phyloP scores from a whole-genome alignment of 2,113 vertebrate species.

The Astur gentilis region DNA sequence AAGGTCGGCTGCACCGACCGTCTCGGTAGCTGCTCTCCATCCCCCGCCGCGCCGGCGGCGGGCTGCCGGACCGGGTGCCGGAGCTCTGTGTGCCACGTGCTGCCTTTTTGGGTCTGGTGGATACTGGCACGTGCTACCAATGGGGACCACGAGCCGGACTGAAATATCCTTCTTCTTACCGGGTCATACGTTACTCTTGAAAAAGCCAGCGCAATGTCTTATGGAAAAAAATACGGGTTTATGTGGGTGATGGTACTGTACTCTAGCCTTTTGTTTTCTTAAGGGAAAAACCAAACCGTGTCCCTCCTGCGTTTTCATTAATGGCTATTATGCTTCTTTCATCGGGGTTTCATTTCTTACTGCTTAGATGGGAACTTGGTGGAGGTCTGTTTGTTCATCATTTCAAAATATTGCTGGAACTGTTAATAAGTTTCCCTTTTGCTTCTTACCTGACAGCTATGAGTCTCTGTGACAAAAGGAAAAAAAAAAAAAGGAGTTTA shows the following conservation, averaged over 20 bases:
- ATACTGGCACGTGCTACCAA: not conserved
- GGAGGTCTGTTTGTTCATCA: not conserved
- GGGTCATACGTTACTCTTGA: not conserved
- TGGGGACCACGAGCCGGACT: not conserved
- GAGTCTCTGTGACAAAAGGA: not conserved
- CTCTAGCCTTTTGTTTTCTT: not conserved
- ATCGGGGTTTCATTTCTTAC: not conserved
- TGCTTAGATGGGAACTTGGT: not conserved
- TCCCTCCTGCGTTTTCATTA: not conserved
- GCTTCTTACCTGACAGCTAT: not conserved
- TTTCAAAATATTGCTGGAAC: not conserved
- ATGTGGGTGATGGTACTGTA: not conserved
- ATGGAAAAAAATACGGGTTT: not conserved
- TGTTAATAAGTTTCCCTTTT: not conserved
- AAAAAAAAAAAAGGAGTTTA: rapidly evolving
- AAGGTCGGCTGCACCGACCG: rapidly evolving
- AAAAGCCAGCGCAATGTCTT: not conserved
- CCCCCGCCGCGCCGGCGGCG: not conserved
- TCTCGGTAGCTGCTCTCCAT: not conserved
- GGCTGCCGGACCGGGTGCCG: not conserved
- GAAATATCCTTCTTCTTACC: not conserved
- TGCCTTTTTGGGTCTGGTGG: not conserved
- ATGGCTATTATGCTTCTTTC: not conserved
- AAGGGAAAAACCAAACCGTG: not conserved
- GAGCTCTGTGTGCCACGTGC: not conserved